Base-by-base conservation (phyloP, 2,888 invertebrate genomes). In the Xestia xanthographa region DNA sequence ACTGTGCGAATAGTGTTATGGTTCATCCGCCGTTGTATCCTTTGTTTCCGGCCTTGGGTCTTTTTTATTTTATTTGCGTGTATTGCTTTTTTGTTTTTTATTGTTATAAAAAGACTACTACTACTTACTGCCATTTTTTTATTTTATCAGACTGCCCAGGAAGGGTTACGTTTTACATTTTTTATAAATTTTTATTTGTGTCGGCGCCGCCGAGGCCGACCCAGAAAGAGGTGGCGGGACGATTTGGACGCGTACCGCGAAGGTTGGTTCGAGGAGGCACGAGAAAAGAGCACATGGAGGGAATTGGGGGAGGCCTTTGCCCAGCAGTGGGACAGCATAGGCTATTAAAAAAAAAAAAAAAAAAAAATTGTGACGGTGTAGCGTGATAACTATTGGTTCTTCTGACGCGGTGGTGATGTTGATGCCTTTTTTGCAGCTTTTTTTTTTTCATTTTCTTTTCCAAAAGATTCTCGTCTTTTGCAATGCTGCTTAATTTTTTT, bases 1-100 rank as follows among this genome's bases (percentile, higher is more conserved):
- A 66, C 66, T 9, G 48, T 66, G 66, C 34, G 48, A 66, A 48
- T 66, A 5, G 22, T 66, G 48, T 14, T 66, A 9, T 34, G 34
- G 48, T 66, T 34, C 29, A 48, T 66, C 48, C 48, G 22, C 45
- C 48, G 22, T 48, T 66, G 14, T 66, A 66, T 45, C 14, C 63
- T 38, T 38, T 41, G 41, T n/a, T 63, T 56, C 26, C 56, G 9
- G 50, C 50, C 50, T 50, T 50, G 56, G 56, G 26, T 56, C 12
- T 56, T 14, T 56, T 53, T 26, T 26, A n/a, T 53, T 53, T 53
- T 12, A 53, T 53, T 53, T 34, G 34, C 12, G 0, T 43, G 5
- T 45, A 17, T 17, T 43, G 43, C 43, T 43, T 48, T 6, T 6
- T 56, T 56, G 26, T 56, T 26, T 56, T 56, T 56, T 26, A n/a